Evolutionary conservation across 2,113 vertebrate species (phyloP), one percentile per base, ranked within the genome.

Genomic region (Apaloderma vittatum): DNA sequence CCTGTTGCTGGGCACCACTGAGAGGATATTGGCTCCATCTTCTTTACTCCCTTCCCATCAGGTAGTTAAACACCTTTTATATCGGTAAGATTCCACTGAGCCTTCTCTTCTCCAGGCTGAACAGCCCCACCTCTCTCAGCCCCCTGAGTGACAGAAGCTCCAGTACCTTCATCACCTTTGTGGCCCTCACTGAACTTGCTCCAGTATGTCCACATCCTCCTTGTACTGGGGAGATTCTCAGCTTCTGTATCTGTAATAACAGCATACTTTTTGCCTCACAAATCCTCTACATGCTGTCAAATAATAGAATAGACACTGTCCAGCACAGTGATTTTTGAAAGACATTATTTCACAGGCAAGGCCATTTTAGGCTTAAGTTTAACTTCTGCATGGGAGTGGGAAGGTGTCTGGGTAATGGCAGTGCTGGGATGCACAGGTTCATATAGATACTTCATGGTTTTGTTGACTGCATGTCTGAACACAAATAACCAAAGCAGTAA

Each of bases 101-200:
- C 18, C 19, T n/a, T 74, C 15, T 66, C 6, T 66, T 74, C 29
- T 36, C 51, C 46, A 57, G 55, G 29, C 32, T 86, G 75, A 66
- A 9, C 46, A 22, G 55, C 27, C 27, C 46, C 8, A 30, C 11
- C 29, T 52, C 57, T 89, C 57, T 89, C 76, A 49, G 43, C 23
- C 11, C 36, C 43, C 72, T 1, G 1, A 4, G 0, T 16, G 27
- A 12, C 2, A 7, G 21, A 11, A n/a, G 34, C 18, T 76, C 22
- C 58, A 46, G 43, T n/a, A 22, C 24, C 45, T 73, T 46, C 54
- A 30, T 12, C 63, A 46, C 34, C 34, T 36, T 3, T 36, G 54
- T 76, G 81, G 54, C 11, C 36, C 16, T 72, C 32, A 8, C 61
- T 91, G 46, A 45, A 40, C 29, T 86, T 66, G 15, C 43, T 83